phyloP scores from a whole-genome alignment of 2,888 invertebrate species.

The Chelonus formosanus region DNA sequence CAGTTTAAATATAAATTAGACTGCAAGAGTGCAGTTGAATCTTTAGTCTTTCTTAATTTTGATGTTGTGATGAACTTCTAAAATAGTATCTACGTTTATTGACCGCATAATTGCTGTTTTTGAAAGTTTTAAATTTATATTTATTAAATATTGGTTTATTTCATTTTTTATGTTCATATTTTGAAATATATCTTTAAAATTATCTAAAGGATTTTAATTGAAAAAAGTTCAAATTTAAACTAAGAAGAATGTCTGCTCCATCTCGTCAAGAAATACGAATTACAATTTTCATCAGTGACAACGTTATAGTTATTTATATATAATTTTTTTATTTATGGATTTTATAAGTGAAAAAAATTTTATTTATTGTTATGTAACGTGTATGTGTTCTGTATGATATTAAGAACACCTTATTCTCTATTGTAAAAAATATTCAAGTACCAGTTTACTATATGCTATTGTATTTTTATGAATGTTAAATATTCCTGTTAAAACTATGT shows the following conservation, averaged over 20 bases:
- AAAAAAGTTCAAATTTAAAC: neutral
- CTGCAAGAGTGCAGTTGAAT: conserved; percentile 51
- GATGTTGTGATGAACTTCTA: conserved; percentile 50
- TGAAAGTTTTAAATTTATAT: neutral
- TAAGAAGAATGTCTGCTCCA: conserved; percentile 71
- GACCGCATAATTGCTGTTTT: conserved; percentile 17
- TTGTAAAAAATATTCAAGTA: too few species aligned
- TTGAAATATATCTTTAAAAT: neutral
- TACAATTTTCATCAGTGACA: conserved; percentile 74
- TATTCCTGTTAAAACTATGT: too few species aligned
- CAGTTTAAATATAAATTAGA: conserved; percentile 63
- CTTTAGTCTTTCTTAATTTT: conserved; percentile 59
- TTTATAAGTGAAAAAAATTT: neutral
- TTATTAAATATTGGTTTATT: neutral
- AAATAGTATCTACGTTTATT: neutral
- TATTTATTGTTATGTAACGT: neutral
- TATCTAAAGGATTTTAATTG: conserved; percentile 5
- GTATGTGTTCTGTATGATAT: neutral
- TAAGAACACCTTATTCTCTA: too few species aligned
- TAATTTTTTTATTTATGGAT: conserved; percentile 47
- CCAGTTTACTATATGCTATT: too few species aligned
- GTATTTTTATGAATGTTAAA: too few species aligned
- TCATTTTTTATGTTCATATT: neutral
- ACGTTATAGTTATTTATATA: conserved; percentile 74
- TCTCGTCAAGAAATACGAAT: conserved; percentile 74